A percentile compares a stretch with the other conserved stretches of the same genome.
phyloP scores from a whole-genome alignment of 2,888 invertebrate species.

The Nomada flava region DNA sequence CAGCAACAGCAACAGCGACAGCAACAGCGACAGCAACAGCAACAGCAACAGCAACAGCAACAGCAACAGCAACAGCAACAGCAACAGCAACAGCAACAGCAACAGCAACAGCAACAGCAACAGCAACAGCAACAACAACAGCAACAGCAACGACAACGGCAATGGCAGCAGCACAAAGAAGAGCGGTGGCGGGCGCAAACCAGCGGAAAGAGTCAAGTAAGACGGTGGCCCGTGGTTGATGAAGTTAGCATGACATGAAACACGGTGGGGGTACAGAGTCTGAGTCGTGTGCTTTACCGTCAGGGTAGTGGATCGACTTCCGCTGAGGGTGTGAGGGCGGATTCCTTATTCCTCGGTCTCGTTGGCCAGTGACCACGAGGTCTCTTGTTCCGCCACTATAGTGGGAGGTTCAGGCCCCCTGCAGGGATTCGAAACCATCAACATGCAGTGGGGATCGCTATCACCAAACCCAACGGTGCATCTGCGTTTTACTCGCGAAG shows the following conservation, averaged over 20 bases:
- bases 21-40: conserved; percentile 24
- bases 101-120: no score
- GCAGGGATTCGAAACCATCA: conserved; percentile 51
- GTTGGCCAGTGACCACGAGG: conserved; percentile 74
- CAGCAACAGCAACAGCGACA: no score
- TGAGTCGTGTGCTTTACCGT: conserved; percentile 29
- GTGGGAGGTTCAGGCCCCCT: conserved; percentile 57
- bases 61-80: no score
- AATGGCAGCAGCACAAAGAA: conserved; percentile 48
- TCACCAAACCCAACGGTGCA: conserved; percentile 42
- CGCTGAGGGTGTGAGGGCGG: conserved; percentile 77
- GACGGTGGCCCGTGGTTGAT: conserved; percentile 44
- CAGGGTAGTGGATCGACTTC: conserved; percentile 65
- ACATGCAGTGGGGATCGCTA: conserved; percentile 45
- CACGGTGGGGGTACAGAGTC: conserved; percentile 61
- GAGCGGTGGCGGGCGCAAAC: conserved; percentile 51
- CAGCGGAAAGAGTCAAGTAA: conserved; percentile 53
- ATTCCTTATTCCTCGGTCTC: conserved; percentile 70
- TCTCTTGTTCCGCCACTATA: conserved; percentile 37
- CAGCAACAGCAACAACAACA: no score
- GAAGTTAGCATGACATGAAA: conserved; percentile 29
- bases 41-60: background rate
- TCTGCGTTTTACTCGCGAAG: conserved; percentile 46
- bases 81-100: conserved; percentile 27
- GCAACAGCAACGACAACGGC: no score